These are phyloP conservation scores for Agrypnia vestita DNA, from an alignment of 1,140 invertebrate genomes.

Conservation along the genomic window DNA sequence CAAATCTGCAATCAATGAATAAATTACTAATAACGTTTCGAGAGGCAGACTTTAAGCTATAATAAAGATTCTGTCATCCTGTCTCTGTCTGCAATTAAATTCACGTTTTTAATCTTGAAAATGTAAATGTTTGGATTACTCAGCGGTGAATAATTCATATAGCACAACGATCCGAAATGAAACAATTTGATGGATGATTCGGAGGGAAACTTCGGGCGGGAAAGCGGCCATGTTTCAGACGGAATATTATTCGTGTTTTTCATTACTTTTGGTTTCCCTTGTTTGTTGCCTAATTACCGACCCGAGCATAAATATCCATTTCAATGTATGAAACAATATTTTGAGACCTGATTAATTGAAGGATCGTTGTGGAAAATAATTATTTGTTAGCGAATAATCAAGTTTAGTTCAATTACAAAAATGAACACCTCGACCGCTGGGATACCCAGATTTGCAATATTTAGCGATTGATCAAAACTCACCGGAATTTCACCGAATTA, in stretches of 20 bases:
- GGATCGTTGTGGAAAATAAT: background rate
- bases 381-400: background rate
- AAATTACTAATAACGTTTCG: too few relatives aligned
- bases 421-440: background rate
- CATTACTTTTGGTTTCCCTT: background rate
- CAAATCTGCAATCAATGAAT: too few relatives aligned
- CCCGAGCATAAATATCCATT: background rate
- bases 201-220: background rate
- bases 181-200: constrained; percentile 1
- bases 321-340: background rate
- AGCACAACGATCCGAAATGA: constrained; percentile 10
- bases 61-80: background rate
- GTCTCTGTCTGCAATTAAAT: background rate
- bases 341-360: background rate
- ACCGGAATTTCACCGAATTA: too few relatives aligned
- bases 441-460: background rate
- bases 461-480: too few relatives aligned
- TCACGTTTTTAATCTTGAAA: constrained; percentile 14
- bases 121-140: constrained; percentile 27
- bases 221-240: background rate
- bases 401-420: background rate
- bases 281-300: background rate
- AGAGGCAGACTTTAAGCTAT: too few relatives aligned
- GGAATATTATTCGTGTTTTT: background rate
- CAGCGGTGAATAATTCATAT: constrained; percentile 31